Conservation (phyloP, 1,140 invertebrate genomes). For the Apis dorsata region DNA sequence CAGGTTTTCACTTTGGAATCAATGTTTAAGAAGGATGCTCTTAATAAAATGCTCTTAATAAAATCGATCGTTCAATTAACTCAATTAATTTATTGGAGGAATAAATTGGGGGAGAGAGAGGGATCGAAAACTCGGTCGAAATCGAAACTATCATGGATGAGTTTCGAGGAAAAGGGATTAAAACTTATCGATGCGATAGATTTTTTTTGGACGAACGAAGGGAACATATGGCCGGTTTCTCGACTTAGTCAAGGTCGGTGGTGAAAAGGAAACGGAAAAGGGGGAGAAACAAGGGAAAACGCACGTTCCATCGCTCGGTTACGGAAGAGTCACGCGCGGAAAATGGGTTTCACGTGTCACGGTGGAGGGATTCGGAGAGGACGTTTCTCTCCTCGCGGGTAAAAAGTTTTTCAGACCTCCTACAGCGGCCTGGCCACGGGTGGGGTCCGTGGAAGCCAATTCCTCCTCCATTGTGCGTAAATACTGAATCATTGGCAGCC, state of each 20-base stretch:
- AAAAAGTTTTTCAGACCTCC: slow-evolving; percentile 65
- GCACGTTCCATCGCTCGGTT: neutral
- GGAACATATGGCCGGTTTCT: neutral
- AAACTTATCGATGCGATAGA: neutral
- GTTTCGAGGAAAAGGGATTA: neutral
- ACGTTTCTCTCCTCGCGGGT: neutral
- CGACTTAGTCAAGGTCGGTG: slow-evolving; percentile 45
- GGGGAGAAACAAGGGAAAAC: neutral
- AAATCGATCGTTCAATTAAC: too few species aligned
- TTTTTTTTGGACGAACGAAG: neutral
- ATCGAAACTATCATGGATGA: too few species aligned
- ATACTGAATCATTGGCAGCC: slow-evolving; percentile 74
- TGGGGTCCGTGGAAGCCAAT: slow-evolving; percentile 71
- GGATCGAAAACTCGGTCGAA: too few species aligned
- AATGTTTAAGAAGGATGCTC: neutral
- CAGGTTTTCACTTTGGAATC: neutral
- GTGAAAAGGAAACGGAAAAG: slow-evolving; percentile 31
- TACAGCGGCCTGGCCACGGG: slow-evolving; percentile 59
- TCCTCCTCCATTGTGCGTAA: slow-evolving; percentile 73
- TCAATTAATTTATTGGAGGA: too few species aligned
- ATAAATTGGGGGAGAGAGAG: too few species aligned
- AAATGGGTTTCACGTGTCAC: slow-evolving; percentile 65
- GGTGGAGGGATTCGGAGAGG: slow-evolving; percentile 24
- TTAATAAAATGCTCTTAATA: neutral
- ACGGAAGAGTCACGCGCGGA: slow-evolving; percentile 21